Evolutionary conservation across 2,797 vertebrate genomes (phyloP), one percentile per base, ranked within the genome.

Genomic region (Otus scops): DNA sequence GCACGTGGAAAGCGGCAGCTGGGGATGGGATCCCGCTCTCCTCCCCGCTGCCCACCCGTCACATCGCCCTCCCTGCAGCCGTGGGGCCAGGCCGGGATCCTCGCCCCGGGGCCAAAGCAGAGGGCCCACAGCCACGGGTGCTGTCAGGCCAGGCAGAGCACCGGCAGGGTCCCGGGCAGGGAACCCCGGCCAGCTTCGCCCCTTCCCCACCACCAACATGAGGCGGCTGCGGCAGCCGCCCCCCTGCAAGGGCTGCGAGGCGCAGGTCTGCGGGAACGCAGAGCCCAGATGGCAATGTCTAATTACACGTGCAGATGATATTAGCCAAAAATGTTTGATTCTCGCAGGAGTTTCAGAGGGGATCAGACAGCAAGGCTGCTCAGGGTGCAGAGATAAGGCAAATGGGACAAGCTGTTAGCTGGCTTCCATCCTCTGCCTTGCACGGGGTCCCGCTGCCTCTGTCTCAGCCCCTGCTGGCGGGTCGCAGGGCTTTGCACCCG

Each of bases 271-370:
- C 50, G 16, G 4, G 73, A 56, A 45, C 47, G 12, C 82, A 22
- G 85, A 95, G 92, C 96, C 96, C 97, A 97, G 97, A 93, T 95
- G 97, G 97, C 76, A 61, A 18, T 91, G 90, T 64, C 96, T 89
- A 68, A 93, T 89, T 34, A 86, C 85, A 70, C 57, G 0, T 69
- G 96, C 96, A 67, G 96, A 53, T 15, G 61, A 56, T 84, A 94
- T 56, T 27, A 79, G 96, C 95, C 97, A 88, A 85, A 91, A 96
- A 67, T 50, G 89, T 89, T 89, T 73, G 94, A 67, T 60, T 90
- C 59, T 83, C 71, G 22, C 86, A 65, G 90, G 93, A 34, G 19
- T 53, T 88, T 78, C 61, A 7, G 53, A 65, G 95, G 92, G 56
- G 96, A 95, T 76, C 95, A 79, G 94, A 77, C 77, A 61, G 84